Base-by-base conservation (phyloP, 2,888 invertebrate species). In the Hermaeophaga mercurialis region DNA sequence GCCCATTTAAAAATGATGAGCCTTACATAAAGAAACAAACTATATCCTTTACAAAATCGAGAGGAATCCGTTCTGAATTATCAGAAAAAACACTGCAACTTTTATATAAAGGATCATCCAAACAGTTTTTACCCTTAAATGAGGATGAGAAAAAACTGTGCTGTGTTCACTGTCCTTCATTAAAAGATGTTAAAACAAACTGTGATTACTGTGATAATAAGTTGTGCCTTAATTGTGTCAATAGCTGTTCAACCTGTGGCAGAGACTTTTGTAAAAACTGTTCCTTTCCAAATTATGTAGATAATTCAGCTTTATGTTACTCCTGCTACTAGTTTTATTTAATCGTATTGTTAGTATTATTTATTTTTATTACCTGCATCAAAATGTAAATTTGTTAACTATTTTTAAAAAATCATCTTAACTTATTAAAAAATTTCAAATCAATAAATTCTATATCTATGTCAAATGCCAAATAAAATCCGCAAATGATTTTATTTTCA, bases 251-350 rank as follows among this genome's bases (percentile, higher is more conserved):
- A 7, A 59, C 18, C 14, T 64, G 64, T 45, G 58, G 59, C 46
- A 54, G 56, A 50, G 57, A 57, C 15, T 62, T 53, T 45, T 64
- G 64, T 49, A 59, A 54, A 34, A 62, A 64, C 17, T 64, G 64
- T 53, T 60, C 57, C n/a, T 64, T 64, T 57, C 54, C 55, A 17
- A 45, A 58, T 17, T 56, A 60, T 26, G 50, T 38, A 22, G 46
- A 57, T 22, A 54, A 45, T 49, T 45, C 34, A 19, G 18, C 47
- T 14, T 28, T 58, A 9, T 64, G 64, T 54, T 64, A 61, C 56
- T 62, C 64, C 15, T 64, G 64, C 54, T 64, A 61, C 46, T 64
- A 47, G n/a, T 39, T 49, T n/a, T n/a, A n/a, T n/a, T n/a, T n/a
- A n/a, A n/a, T n/a, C n/a, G n/a, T n/a, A n/a, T n/a, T n/a, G n/a